phyloP scores from a whole-genome alignment of 2,797 vertebrate genomes.

The Sandelia bainsii region DNA sequence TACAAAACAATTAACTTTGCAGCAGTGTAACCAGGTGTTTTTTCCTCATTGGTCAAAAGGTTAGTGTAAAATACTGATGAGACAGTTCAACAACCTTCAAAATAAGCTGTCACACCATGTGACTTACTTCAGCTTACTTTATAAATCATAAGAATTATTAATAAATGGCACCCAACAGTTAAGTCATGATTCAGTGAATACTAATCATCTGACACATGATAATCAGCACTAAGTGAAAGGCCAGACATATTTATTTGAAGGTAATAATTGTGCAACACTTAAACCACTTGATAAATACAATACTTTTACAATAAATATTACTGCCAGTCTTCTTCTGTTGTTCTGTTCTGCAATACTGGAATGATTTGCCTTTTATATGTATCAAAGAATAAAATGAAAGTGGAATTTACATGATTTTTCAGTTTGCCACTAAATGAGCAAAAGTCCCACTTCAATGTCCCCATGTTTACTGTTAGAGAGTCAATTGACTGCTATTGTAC shows the following conservation, averaged over 20 bases:
- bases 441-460: constrained; percentile 1
- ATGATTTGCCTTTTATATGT: background rate
- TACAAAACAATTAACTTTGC: constrained; percentile 64
- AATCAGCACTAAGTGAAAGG: constrained; percentile 12
- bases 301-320: background rate
- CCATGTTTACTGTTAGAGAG: background rate
- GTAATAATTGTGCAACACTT: constrained; percentile 2
- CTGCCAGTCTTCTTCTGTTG: background rate
- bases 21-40: constrained; percentile 42
- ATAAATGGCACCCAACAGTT: constrained; percentile 69
- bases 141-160: constrained; percentile 39
- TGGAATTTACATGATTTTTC: background rate
- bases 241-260: constrained; percentile 32
- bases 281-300: background rate
- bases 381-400: background rate
- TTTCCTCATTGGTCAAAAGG: constrained; percentile 20
- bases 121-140: constrained; percentile 7
- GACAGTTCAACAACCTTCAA: background rate
- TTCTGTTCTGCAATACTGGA: background rate
- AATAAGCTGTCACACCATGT: constrained; percentile 11
- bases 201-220: constrained; percentile 31
- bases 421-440: constrained; percentile 3
- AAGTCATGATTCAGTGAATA: constrained; percentile 46
- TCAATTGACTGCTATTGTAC: background rate
- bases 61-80: constrained; percentile 29